Evolutionary conservation across 2,113 vertebrate species (phyloP).

Genomic region (Takifugu flavidus): DNA sequence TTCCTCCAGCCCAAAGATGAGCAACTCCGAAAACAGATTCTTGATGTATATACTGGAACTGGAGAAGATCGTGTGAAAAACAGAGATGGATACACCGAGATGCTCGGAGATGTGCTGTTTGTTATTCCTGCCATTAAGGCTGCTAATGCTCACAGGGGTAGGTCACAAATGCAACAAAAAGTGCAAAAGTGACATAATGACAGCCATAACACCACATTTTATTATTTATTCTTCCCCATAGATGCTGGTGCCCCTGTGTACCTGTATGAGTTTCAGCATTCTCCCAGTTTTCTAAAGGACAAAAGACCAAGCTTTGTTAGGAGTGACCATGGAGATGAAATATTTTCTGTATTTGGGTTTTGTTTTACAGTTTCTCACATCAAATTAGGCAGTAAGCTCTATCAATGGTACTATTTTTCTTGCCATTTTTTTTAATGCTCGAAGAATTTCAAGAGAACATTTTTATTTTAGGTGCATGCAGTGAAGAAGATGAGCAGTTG

Average conservation of each 20-base stretch:
- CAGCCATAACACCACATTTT: neutral
- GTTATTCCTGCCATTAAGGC: constrained; percentile 71
- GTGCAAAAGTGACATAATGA: neutral
- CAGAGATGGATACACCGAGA: constrained; percentile 65
- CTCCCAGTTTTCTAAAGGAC: constrained; percentile 18
- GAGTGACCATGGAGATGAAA: constrained; percentile 81
- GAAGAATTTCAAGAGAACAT: neutral
- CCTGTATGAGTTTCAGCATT: constrained; percentile 83
- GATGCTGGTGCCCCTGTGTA: constrained; percentile 77
- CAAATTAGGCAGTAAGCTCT: constrained; percentile 38
- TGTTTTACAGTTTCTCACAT: constrained; percentile 75
- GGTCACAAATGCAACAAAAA: constrained; percentile 2
- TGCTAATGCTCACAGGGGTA: constrained; percentile 77
- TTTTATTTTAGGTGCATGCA: constrained; percentile 50
- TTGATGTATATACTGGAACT: constrained; percentile 70
- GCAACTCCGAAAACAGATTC: constrained; percentile 25
- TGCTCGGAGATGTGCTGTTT: constrained; percentile 72
- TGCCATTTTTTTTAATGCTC: too few relatives aligned
- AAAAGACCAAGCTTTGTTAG: constrained; percentile 70
- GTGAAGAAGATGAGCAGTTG: constrained; percentile 62
- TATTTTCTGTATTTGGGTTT: constrained; percentile 78
- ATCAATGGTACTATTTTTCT: neutral
- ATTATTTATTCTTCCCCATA: constrained; percentile 3
- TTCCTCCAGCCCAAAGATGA: constrained; percentile 43
- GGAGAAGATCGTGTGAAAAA: constrained; percentile 65